Conservation (phyloP, 2,113 vertebrate species). For the Barnardius zonarius region DNA sequence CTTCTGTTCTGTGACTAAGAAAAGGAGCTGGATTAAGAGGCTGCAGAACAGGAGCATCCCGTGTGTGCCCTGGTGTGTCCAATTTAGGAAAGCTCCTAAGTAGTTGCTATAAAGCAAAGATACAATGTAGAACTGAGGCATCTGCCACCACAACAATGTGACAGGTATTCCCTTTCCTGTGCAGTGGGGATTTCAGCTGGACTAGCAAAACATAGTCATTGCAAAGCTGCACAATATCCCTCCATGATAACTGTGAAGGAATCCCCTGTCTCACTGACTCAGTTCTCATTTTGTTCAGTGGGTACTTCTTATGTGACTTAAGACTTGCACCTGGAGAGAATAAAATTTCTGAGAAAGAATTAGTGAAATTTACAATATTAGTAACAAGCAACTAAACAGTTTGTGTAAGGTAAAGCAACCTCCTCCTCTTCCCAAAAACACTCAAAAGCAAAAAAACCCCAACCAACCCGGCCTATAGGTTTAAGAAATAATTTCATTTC, state of each 20-base stretch:
- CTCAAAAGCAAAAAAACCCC: neutral
- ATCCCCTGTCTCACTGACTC: neutral
- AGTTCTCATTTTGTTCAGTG: neutral
- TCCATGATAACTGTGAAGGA: neutral
- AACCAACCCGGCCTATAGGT: neutral
- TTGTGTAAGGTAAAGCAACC: neutral
- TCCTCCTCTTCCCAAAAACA: accelerated
- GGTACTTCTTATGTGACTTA: neutral
- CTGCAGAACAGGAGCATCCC: neutral
- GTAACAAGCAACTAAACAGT: neutral
- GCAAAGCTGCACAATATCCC: neutral
- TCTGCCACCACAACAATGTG: accelerated
- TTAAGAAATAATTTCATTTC: neutral
- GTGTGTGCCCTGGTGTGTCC: neutral
- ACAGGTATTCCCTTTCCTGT: neutral
- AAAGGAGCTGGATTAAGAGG: neutral
- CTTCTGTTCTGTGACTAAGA: slow-evolving; percentile 13
- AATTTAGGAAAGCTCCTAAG: neutral
- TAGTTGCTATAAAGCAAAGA: neutral
- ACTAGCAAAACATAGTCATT: neutral
- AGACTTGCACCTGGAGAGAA: neutral
- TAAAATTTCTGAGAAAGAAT: neutral
- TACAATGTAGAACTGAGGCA: neutral
- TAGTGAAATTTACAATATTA: neutral
- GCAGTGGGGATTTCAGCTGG: neutral